Base-by-base conservation (phyloP, 2,797 vertebrate genomes). In the Coregonus suidteri region DNA sequence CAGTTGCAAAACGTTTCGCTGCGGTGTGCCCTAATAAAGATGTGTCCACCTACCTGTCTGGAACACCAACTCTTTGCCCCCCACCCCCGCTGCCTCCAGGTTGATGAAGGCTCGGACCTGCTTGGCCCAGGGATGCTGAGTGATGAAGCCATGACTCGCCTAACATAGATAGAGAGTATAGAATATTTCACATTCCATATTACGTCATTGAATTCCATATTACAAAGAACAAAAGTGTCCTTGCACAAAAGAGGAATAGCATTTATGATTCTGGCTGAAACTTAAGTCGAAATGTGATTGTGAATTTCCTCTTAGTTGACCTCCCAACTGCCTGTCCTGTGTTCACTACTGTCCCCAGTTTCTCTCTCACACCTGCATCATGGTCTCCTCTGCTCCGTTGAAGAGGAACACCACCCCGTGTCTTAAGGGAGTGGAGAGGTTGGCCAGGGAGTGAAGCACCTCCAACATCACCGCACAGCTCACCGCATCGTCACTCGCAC, bases 141-240 rank as follows among this genome's bases (percentile, higher is more conserved):
- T 99, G 93, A 99, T 98, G 89, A 99, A 99, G 75, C 98, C 98
- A 4, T 99, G 98, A 91, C 98, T 99, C 74, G 96, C 98, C 98
- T 99, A 25, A 64, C 25, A 11, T 3, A 62, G n/a, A 41, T 9
- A n/a, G 59, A 18, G 54, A 62, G 56, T 62, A 4, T 25, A 59
- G n/a, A 59, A 6, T 6, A 59, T 59, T 59, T 59, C 56, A n/a
- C 15, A 59, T n/a, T 59, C 56, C n/a, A 25, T 62, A 25, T 62
- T 11, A 62, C 3, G 3, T 25, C n/a, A 16, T 62, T 62, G 59
- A 62, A 62, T 62, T 25, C 7, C n/a, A 62, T 62, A 25, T 7
- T n/a, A 59, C 41, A 47, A 56, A 18, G n/a, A n/a, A 59, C 18
- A 59, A 59, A 54, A n/a, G 54, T 2, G n/a, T n/a, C 18, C 6